Base-by-base conservation (phyloP, 2,113 vertebrate species). In the Toxotes chatareus region DNA sequence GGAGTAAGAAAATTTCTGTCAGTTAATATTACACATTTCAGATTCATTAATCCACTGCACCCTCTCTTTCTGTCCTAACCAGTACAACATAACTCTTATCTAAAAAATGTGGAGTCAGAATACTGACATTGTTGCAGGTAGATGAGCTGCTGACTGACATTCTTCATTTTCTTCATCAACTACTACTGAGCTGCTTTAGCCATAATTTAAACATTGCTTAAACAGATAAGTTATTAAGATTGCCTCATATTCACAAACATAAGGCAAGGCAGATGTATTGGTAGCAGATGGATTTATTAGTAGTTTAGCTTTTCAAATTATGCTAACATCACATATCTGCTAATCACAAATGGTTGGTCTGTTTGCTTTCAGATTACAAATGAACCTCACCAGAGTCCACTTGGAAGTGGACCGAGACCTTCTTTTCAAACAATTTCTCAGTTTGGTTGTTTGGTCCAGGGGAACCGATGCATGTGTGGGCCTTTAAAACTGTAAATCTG, bases 401-500 rank as follows among this genome's bases (percentile, higher is more conserved):
- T 27, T 27, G 27, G 27, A 27, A 27, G 27, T 27, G 27, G 27
- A 27, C 27, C 27, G 27, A 27, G 27, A 27, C 27, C 27, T 27
- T 27, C 27, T 27, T 27, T 27, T 27, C 27, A 27, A 27, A 27
- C 27, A 27, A 27, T 27, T 27, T 27, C 27, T 27, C 27, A 27
- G 27, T 27, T 27, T 27, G 27, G 27, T 27, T 27, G 27, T 27
- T 27, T 27, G 27, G 27, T 27, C 27, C 27, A 27, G 27, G 27
- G 60, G 49, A 55, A 49, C 23, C n/a, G 55, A 42, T 64, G 23
- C 36, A 47, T 78, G 81, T 84, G 78, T 36, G 6, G 59, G 40
- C 69, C 17, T 69, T 47, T 27, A 40, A 76, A 67, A 17, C 13
- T 53, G n/a, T 51, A 49, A 36, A 57, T 55, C 36, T 82, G 17